A percentile compares a stretch with the other conserved stretches of the same genome.
phyloP scores from a whole-genome alignment of 2,113 vertebrate genomes.

The Mixornis gularis region DNA sequence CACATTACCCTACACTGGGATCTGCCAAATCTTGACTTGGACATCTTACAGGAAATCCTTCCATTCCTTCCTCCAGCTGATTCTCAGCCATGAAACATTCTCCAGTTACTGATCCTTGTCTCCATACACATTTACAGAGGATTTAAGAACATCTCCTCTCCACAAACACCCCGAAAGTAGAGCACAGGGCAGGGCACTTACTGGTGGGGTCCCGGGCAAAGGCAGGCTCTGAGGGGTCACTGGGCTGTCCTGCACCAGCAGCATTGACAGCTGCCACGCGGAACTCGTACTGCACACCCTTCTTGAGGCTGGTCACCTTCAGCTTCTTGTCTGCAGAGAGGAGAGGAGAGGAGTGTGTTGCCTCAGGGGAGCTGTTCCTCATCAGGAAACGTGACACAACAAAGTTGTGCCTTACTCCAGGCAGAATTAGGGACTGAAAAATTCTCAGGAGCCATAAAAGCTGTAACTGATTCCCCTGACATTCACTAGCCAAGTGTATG shows the following conservation, averaged over 20 bases:
- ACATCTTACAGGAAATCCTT: not conserved
- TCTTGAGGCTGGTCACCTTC: constrained; percentile 72
- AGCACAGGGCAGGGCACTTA: constrained; percentile 47
- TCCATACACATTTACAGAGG: not conserved
- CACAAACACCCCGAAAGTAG: not conserved
- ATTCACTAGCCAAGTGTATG: not conserved
- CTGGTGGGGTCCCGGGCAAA: constrained; percentile 81
- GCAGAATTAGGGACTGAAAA: not conserved
- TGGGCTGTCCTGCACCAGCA: constrained; percentile 81
- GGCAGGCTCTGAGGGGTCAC: constrained; percentile 76
- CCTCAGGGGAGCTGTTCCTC: not conserved
- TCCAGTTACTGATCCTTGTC: not conserved
- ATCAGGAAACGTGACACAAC: not conserved
- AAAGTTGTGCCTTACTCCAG: not conserved
- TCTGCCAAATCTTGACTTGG: not conserved
- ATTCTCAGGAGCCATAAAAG: not conserved
- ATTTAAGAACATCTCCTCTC: rapidly evolving
- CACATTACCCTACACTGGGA: not conserved
- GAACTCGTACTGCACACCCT: constrained; percentile 87
- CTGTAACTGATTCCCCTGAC: not conserved
- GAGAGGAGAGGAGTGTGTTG: not conserved
- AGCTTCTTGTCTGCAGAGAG: constrained; percentile 71
- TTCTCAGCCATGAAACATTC: not conserved
- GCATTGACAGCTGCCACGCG: constrained; percentile 82
- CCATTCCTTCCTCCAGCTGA: not conserved